Conservation (phyloP, 2,888 invertebrate species). For the Aphrophora alni region DNA sequence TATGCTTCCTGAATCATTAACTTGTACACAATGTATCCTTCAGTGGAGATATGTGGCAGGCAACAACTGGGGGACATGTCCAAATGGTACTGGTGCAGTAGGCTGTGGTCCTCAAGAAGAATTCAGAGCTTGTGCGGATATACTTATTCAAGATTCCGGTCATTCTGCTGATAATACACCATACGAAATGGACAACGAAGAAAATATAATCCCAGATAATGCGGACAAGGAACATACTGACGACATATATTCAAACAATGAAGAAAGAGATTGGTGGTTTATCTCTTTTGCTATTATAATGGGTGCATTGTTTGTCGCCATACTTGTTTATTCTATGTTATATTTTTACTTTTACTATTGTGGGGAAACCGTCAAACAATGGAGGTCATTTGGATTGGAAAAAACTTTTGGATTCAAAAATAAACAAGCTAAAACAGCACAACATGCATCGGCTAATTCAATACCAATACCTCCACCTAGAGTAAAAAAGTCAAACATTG, state of each 20-base stretch:
- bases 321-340: constrained; percentile 69
- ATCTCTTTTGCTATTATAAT: constrained; percentile 64
- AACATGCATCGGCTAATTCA: not conserved
- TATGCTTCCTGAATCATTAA: constrained; percentile 67
- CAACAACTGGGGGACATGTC: constrained; percentile 82
- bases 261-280: constrained; percentile 41
- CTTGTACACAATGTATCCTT: constrained; percentile 81
- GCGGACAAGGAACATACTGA: constrained; percentile 59
- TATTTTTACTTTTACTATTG: constrained; percentile 80
- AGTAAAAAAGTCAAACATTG: not conserved
- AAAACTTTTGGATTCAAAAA: not conserved
- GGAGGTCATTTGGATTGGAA: constrained; percentile 11
- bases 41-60: constrained; percentile 87
- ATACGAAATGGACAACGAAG: constrained; percentile 42
- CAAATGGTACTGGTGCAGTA: constrained; percentile 75
- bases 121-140: constrained; percentile 84
- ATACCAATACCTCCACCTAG: constrained; percentile 26
- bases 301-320: constrained; percentile 69
- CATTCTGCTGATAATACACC: constrained; percentile 55
- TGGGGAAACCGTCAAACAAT: constrained; percentile 56
- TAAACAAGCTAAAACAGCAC: not conserved
- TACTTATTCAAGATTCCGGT: constrained; percentile 68
- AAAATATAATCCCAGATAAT: constrained; percentile 57
- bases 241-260: constrained; percentile 56
- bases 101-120: constrained; percentile 91